phyloP scores from a whole-genome alignment of 2,797 vertebrate genomes.

The Melanotaenia parkinsoni region DNA sequence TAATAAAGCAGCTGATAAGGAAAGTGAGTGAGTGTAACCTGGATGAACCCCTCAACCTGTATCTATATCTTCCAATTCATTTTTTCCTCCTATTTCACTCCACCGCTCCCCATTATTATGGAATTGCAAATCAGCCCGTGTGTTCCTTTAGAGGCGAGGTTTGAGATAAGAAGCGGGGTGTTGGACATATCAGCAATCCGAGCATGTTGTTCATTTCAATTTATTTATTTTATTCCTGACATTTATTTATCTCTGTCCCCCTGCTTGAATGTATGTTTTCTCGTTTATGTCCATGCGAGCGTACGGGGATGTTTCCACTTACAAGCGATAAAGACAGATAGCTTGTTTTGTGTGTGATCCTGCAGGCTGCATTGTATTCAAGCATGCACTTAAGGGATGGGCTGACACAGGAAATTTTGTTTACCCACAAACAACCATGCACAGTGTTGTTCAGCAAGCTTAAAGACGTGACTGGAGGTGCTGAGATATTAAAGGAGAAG shows the following conservation, averaged over 20 bases:
- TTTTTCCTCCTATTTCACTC: slow-evolving; percentile 28
- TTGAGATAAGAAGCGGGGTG: slow-evolving; percentile 62
- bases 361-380: slow-evolving; percentile 39
- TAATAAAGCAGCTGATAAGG: slow-evolving; percentile 63
- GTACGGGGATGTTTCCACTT: slow-evolving; percentile 13
- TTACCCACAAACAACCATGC: slow-evolving; percentile 18
- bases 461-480: slow-evolving; percentile 18
- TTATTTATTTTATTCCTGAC: slow-evolving; percentile 57
- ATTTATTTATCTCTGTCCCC: slow-evolving; percentile 58
- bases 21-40: slow-evolving; percentile 53
- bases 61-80: slow-evolving; percentile 36
- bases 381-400: slow-evolving; percentile 40
- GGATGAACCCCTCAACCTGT: slow-evolving; percentile 39
- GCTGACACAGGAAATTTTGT: slow-evolving; percentile 18
- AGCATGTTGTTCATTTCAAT: slow-evolving; percentile 56
- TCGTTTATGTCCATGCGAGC: slow-evolving; percentile 37
- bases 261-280: slow-evolving; percentile 24
- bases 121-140: slow-evolving; percentile 66
- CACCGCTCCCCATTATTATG: slow-evolving; percentile 20
- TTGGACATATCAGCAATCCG: slow-evolving; percentile 61
- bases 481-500: slow-evolving; percentile 6
- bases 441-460: slow-evolving; percentile 13
- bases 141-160: slow-evolving; percentile 46
- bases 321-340: slow-evolving; percentile 56
- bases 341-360: slow-evolving; percentile 54